Evolutionary conservation across 1,140 invertebrate genomes (phyloP).

Genomic region (Orius laevigatus): DNA sequence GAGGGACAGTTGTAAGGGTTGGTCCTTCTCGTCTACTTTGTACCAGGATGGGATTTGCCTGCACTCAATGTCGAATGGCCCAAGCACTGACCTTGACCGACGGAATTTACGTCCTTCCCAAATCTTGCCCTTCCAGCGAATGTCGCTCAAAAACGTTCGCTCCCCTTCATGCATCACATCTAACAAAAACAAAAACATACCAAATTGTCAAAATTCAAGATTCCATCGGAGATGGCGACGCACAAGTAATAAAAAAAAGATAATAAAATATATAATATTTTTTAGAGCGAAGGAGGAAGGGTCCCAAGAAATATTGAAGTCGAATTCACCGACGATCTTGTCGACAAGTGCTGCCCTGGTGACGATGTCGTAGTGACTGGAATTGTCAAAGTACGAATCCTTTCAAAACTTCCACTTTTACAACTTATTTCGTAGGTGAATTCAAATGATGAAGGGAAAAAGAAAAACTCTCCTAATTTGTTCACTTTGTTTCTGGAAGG

Average conservation of each 20-base stretch:
- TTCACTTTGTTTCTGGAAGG: constrained; percentile 64
- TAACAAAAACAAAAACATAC: constrained; percentile 55
- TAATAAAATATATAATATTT: constrained; percentile 3
- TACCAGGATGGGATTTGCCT: constrained; percentile 61
- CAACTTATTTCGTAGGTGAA: constrained; percentile 24
- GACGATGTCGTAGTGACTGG: constrained; percentile 78
- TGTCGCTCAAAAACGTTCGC: constrained; percentile 48
- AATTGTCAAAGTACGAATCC: constrained; percentile 48
- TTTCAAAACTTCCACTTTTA: neutral
- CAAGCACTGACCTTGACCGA: constrained; percentile 43
- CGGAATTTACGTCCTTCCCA: constrained; percentile 39
- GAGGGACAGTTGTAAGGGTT: constrained; percentile 73
- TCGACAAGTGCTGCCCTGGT: constrained; percentile 73
- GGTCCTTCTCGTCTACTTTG: constrained; percentile 56
- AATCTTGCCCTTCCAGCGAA: constrained; percentile 31
- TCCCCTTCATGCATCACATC: constrained; percentile 44
- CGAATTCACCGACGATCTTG: constrained; percentile 69
- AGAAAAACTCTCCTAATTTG: constrained; percentile 36
- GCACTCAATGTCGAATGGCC: constrained; percentile 45
- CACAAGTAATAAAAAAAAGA: constrained; percentile 21
- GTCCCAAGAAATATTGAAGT: constrained; percentile 77
- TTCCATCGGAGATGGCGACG: constrained; percentile 42
- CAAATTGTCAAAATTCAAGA: constrained; percentile 72
- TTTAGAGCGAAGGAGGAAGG: constrained; percentile 48
- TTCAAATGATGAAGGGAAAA: constrained; percentile 27